These are phyloP conservation scores for Heterohyrax brucei DNA, from an alignment of 2,797 vertebrate genomes.

Conservation along the genomic window DNA sequence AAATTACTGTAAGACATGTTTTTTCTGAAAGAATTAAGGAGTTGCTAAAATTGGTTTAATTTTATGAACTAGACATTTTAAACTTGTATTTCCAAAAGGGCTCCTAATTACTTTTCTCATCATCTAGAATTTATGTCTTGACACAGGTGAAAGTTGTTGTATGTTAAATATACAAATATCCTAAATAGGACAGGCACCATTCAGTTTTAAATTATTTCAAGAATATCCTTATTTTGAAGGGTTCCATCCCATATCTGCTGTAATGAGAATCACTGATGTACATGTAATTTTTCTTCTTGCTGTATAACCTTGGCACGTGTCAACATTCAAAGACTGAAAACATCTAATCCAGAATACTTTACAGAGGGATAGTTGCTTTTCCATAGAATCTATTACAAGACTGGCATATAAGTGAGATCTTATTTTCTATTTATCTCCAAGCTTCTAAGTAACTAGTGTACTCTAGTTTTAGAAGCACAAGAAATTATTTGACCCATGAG, in stretches of 20 bases:
- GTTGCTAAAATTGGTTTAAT: conserved; percentile 39
- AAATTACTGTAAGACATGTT: not conserved
- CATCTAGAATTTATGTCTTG: conserved; percentile 36
- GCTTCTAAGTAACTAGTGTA: not conserved
- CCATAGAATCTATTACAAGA: not conserved
- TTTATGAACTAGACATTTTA: conserved; percentile 18
- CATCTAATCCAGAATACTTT: not conserved
- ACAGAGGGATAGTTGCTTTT: not conserved
- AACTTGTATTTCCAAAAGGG: conserved; percentile 35
- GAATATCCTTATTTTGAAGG: conserved; percentile 63
- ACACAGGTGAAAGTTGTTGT: not conserved
- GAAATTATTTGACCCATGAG: not conserved
- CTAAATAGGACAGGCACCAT: conserved; percentile 44
- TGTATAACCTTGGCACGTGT: conserved; percentile 18
- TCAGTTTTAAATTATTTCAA: conserved; percentile 63
- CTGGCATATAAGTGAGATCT: not conserved
- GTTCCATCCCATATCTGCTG: not conserved
- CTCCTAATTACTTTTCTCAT: not conserved
- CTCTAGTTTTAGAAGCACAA: conserved; percentile 14
- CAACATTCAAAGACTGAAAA: conserved; percentile 35
- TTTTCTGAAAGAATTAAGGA: not conserved
- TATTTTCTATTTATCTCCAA: conserved; percentile 7
- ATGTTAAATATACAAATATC: not conserved
- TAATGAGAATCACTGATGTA: conserved; percentile 58
- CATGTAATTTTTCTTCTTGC: conserved; percentile 20